These are phyloP conservation scores for Drosophila seclusa DNA, from an alignment of 2,888 invertebrate species.

Conservation along the genomic window DNA sequence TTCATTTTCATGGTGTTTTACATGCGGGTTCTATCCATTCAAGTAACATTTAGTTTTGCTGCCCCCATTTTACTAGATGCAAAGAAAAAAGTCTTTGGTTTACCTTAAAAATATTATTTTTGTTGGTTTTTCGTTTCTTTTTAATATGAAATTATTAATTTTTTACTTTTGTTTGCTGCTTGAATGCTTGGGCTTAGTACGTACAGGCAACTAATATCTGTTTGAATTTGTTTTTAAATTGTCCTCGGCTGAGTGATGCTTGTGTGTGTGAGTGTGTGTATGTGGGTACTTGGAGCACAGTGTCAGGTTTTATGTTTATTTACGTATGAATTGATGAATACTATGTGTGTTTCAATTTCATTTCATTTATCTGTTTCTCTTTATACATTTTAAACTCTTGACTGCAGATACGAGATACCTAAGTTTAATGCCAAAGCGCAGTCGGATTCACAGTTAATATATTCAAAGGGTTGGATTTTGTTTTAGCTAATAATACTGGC, in stretches of 20 bases:
- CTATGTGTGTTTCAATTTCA: slow-evolving; percentile 30
- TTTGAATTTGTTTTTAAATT: slow-evolving; percentile 30
- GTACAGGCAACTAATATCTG: slow-evolving; percentile 71
- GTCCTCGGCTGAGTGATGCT: slow-evolving; percentile 40
- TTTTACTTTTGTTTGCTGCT: slow-evolving; percentile 21
- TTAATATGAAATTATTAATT: slow-evolving; percentile 14
- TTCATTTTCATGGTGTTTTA: slow-evolving; percentile 25
- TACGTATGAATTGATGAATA: slow-evolving; percentile 69
- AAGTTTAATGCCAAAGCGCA: slow-evolving; percentile 39
- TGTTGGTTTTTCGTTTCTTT: slow-evolving; percentile 24
- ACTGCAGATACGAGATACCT: slow-evolving; percentile 12
- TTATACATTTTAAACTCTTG: slow-evolving; percentile 28
- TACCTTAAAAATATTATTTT: slow-evolving; percentile 79
- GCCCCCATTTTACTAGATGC: slow-evolving; percentile 67
- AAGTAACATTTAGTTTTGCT: slow-evolving; percentile 56
- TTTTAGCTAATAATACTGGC: slow-evolving; percentile 7
- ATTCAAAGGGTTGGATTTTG: neutral
- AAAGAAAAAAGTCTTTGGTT: slow-evolving; percentile 85
- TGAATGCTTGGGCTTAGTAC: slow-evolving; percentile 64
- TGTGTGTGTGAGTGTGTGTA: slow-evolving; percentile 23
- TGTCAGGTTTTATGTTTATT: slow-evolving; percentile 47
- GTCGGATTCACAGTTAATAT: slow-evolving; percentile 29
- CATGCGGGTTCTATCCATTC: slow-evolving; percentile 35
- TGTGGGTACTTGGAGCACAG: slow-evolving; percentile 39
- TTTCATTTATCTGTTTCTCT: slow-evolving; percentile 13